phyloP scores from a whole-genome alignment of 2,113 vertebrate species.

The Gila orcuttii region DNA sequence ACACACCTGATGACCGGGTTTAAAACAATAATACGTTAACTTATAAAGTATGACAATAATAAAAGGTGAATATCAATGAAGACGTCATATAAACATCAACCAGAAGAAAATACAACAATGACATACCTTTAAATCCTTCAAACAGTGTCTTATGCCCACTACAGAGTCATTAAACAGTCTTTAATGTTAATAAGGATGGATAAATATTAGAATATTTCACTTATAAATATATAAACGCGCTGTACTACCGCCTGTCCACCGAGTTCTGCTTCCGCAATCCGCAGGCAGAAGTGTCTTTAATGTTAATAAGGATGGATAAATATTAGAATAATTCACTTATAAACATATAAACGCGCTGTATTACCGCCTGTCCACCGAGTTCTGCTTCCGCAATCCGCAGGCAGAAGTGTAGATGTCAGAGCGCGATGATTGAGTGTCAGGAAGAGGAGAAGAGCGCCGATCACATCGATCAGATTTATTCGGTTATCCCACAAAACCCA shows the following conservation, averaged over 20 bases:
- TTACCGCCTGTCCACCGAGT: neutral
- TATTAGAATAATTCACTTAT: neutral
- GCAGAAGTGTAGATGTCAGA: neutral
- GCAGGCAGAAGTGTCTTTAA: neutral
- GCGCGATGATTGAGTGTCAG: neutral
- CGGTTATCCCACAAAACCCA: too few species aligned
- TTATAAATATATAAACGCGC: neutral
- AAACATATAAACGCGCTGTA: neutral
- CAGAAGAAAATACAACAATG: neutral
- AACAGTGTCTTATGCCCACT: neutral
- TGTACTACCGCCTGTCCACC: neutral
- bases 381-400: neutral
- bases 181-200: neutral
- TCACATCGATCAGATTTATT: slow-evolving; percentile 5
- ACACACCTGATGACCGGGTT: neutral
- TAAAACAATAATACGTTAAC: neutral
- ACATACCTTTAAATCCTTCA: slow-evolving; percentile 11
- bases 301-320: neutral
- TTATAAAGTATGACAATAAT: neutral
- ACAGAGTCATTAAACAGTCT: neutral
- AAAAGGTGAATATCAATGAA: neutral
- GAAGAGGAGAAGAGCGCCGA: neutral
- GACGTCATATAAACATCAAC: neutral
- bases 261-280: neutral
- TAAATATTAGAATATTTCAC: neutral